Evolutionary conservation across 2,113 vertebrate genomes (phyloP).

Genomic region (Charina bottae): DNA sequence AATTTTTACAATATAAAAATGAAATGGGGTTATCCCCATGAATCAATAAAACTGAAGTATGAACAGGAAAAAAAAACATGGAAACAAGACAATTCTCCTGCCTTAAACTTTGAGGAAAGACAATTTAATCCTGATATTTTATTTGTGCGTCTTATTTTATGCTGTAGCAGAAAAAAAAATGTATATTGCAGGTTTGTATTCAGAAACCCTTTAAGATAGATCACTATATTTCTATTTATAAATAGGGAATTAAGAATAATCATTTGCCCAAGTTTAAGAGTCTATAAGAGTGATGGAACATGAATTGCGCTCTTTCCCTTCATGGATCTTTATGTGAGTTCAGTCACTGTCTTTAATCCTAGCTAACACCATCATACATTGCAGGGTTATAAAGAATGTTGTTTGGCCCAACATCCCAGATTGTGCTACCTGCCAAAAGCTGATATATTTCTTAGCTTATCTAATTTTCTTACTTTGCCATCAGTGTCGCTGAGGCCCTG

Average conservation of each 20-base stretch:
- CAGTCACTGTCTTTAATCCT: neutral
- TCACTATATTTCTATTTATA: neutral
- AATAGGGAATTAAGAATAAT: neutral
- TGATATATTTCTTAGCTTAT: neutral
- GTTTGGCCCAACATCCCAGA: neutral
- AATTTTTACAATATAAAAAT: neutral
- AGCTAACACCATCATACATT: neutral
- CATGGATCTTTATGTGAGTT: neutral
- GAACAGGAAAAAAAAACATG: neutral
- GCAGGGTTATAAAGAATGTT: neutral
- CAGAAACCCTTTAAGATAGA: neutral
- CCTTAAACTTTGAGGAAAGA: neutral
- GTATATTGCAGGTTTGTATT: neutral
- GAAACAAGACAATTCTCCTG: neutral
- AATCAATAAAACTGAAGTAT: neutral
- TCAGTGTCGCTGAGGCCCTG: neutral
- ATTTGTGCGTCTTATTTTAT: neutral
- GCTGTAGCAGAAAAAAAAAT: neutral
- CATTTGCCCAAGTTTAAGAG: neutral
- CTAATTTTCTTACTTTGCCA: neutral
- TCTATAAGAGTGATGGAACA: neutral
- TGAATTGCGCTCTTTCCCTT: neutral
- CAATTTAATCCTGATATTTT: neutral
- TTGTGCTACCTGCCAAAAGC: neutral
- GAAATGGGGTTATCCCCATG: neutral